These are phyloP conservation scores for Hemichromis elongatus DNA, from an alignment of 2,113 vertebrate species.

Conservation along the genomic window DNA sequence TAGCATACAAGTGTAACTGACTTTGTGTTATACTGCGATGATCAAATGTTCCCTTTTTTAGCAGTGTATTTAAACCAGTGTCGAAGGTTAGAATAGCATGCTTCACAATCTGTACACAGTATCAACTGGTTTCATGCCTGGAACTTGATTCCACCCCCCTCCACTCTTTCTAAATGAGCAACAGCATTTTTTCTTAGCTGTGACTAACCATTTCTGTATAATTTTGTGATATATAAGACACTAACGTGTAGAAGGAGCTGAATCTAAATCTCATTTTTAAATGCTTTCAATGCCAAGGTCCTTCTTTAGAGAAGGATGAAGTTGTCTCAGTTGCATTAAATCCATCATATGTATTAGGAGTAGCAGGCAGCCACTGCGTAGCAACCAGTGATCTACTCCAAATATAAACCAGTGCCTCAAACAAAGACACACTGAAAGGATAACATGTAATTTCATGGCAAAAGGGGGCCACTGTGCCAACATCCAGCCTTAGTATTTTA, in stretches of 20 bases:
- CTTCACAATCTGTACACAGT: background rate
- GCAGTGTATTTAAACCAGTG: accelerated
- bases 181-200: background rate
- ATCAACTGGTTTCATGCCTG: background rate
- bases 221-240: background rate
- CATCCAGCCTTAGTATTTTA: background rate
- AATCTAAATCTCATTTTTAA: background rate
- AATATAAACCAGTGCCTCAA: background rate
- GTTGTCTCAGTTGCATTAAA: background rate
- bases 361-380: background rate
- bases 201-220: background rate
- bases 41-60: background rate
- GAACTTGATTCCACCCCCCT: accelerated
- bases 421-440: background rate
- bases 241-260: background rate
- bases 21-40: background rate
- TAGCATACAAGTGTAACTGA: background rate
- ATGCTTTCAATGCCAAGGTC: accelerated
- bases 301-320: background rate
- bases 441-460: background rate
- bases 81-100: background rate
- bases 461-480: background rate
- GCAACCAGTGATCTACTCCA: background rate
- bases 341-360: background rate
- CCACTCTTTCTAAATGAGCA: background rate